Evolutionary conservation across 2,888 invertebrate genomes (phyloP).

Genomic region (Amphipyra tragopoginis): DNA sequence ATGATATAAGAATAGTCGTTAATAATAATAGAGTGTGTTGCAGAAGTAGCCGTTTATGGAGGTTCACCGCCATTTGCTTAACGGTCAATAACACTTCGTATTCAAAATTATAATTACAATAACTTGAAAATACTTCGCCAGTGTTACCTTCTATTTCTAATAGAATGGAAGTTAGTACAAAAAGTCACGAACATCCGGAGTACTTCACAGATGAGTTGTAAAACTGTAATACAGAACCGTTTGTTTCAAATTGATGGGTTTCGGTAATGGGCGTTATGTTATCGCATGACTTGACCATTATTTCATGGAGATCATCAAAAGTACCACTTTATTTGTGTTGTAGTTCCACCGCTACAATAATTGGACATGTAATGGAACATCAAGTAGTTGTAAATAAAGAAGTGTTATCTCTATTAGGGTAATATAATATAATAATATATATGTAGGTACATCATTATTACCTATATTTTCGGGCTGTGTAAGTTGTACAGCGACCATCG

Average conservation of each 20-base stretch:
- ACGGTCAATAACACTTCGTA: conserved; percentile 58
- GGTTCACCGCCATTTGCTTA: conserved; percentile 63
- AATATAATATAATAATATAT: too few relatives aligned
- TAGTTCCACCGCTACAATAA: conserved; percentile 66
- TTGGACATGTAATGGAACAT: conserved; percentile 53
- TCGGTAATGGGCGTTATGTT: conserved; percentile 61
- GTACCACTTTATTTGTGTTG: conserved; percentile 54
- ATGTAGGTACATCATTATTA: too few relatives aligned
- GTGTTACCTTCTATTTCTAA: conserved; percentile 36
- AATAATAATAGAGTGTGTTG: conserved; percentile 39
- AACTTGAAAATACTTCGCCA: conserved; percentile 9
- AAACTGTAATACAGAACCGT: conserved; percentile 70
- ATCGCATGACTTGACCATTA: conserved; percentile 71
- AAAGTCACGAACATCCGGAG: conserved; percentile 40
- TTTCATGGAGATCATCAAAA: conserved; percentile 57
- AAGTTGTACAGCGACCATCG: conserved; percentile 19
- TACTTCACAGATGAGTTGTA: conserved; percentile 46
- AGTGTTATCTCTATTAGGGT: conserved; percentile 33
- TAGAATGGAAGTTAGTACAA: conserved; percentile 29
- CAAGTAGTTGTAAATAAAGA: conserved; percentile 44
- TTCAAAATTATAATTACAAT: conserved; percentile 51
- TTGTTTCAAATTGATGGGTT: conserved; percentile 70
- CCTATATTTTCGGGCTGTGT: conserved; percentile 26
- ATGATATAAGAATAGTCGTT: conserved; percentile 42
- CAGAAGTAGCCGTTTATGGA: conserved; percentile 42